These are phyloP conservation scores for Acronicta psi DNA, from an alignment of 2,888 invertebrate species.

Conservation along the genomic window DNA sequence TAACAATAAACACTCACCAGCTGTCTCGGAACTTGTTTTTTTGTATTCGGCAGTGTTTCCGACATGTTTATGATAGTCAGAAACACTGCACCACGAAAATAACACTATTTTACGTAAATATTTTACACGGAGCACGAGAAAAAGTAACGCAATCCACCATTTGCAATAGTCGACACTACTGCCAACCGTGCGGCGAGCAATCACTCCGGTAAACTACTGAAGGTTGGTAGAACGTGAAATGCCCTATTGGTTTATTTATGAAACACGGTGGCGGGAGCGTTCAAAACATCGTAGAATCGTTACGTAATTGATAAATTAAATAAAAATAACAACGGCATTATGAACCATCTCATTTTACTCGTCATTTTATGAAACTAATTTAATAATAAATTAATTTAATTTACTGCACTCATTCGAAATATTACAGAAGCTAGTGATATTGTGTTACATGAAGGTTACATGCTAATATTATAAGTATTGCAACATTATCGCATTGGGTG, in stretches of 20 bases:
- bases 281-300: slow-evolving; percentile 71
- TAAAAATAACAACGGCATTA: neutral
- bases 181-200: slow-evolving; percentile 81
- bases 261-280: slow-evolving; percentile 70
- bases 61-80: slow-evolving; percentile 88
- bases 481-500: no score
- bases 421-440: no score
- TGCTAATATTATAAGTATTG: no score
- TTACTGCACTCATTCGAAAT: no score
- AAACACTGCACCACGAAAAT: slow-evolving; percentile 87
- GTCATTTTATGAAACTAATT: slow-evolving; percentile 11
- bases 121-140: slow-evolving; percentile 89
- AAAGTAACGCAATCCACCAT: slow-evolving; percentile 89
- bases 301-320: slow-evolving; percentile 16
- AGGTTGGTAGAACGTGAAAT: slow-evolving; percentile 74
- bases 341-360: neutral
- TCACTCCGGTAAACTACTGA: slow-evolving; percentile 77
- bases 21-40: slow-evolving; percentile 90
- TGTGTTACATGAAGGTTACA: no score
- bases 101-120: slow-evolving; percentile 90
- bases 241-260: slow-evolving; percentile 82
- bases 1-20: slow-evolving; percentile 90
- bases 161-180: slow-evolving; percentile 88
- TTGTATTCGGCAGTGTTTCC: slow-evolving; percentile 89
- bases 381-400: neutral